Base-by-base conservation (phyloP, 1,140 invertebrate species). In the Meloidogyne exigua region DNA sequence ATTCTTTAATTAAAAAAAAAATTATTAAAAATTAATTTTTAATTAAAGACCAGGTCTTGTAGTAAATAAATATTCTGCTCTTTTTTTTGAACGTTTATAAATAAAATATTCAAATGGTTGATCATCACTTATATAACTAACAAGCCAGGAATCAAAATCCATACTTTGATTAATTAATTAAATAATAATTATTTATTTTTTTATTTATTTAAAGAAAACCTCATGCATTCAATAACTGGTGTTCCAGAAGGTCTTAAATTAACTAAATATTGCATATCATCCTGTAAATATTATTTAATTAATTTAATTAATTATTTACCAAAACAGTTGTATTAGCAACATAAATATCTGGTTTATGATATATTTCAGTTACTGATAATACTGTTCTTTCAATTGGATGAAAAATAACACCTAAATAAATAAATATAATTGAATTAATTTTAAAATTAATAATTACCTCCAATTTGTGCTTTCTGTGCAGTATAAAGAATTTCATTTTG, bases 211-310 rank as follows among this genome's bases (percentile, higher is more conserved):
- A 39, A 69, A 44, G 15, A 26, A 44, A 49, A 39, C 42, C 79
- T 82, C 72, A 83, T 79, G 39, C 78, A 77, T 36, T 85, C 74
- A 64, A 85, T 83, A 5, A 84, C 72, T 1, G 84, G 75, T 3
- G 84, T 83, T 68, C 79, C 84, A 10, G 73, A 25, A 21, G 84
- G 84, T 21, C 80, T 74, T 39, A 85, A 65, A 72, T 85, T 87
- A n/a, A 88, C 84, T 44, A 85, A 73, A 78, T 87, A 86, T 79
- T 86, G 84, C 67, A 86, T 79, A 63, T 86, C 84, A 12, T 85
- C 84, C 72, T 73, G 21, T 32, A 69, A 69, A 39, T 15, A 32
- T 32, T 13, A 15, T 15, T 44, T 10, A 36, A 42, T 39, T 21
- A 21, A 68, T 2, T 25, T 26, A 9, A 68, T 2, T 32, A 44